These are phyloP conservation scores for Triops cancriformis DNA, from an alignment of 1,140 invertebrate genomes.

Conservation along the genomic window DNA sequence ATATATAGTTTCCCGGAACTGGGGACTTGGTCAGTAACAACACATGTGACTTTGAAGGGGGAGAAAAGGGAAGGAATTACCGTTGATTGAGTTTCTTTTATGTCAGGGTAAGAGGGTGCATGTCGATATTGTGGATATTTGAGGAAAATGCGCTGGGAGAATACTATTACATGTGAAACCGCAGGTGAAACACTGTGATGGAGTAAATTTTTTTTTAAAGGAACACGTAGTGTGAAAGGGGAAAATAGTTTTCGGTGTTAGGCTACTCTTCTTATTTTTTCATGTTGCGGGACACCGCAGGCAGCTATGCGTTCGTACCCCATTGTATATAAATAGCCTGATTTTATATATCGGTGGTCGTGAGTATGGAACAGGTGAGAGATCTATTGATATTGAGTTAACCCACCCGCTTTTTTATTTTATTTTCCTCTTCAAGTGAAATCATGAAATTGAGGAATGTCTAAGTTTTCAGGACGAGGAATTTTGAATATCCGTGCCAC, in stretches of 20 bases:
- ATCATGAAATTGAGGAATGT: too few relatives aligned
- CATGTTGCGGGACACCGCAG: not conserved
- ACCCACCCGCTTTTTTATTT: too few relatives aligned
- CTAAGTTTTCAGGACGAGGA: too few relatives aligned
- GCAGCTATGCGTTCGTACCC: not conserved
- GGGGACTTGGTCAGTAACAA: not conserved
- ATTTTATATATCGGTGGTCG: not conserved
- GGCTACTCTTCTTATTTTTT: not conserved
- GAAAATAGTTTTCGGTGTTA: not conserved
- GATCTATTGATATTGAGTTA: too few relatives aligned
- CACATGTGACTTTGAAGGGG: too few relatives aligned
- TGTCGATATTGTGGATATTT: not conserved
- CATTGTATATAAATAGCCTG: conserved; percentile 3
- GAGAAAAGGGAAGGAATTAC: not conserved
- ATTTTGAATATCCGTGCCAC: too few relatives aligned
- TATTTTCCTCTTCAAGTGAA: too few relatives aligned
- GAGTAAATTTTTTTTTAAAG: not conserved
- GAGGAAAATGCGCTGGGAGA: too few relatives aligned
- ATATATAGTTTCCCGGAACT: conserved; percentile 14
- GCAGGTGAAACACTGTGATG: not conserved
- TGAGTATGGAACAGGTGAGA: not conserved
- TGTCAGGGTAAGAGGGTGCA: not conserved
- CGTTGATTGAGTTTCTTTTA: not conserved
- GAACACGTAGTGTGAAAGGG: not conserved
- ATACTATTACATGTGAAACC: too few relatives aligned